Base-by-base conservation (phyloP, 2,888 invertebrate genomes). In the Rhingia rostrata region DNA sequence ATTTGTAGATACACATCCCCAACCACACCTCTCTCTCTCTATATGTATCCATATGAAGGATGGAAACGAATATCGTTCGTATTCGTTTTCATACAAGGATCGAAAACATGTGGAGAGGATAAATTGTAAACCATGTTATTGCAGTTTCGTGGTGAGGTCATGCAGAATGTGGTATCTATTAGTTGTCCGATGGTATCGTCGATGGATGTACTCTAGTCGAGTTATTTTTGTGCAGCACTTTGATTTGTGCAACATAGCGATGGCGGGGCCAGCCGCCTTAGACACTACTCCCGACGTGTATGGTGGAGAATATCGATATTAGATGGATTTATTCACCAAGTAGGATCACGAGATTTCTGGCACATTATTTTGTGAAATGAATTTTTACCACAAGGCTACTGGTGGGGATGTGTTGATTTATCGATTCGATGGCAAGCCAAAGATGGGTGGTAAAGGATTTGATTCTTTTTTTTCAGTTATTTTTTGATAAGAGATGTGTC, bases 71-170 rank as follows among this genome's bases (percentile, higher is more conserved):
- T 22, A 61, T 7, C 61, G 49, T 22, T 22, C 22, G 1, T 22
- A 22, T 22, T 22, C 22, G 22, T 22, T 22, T 22, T 22, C 22
- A 22, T 22, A 53, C 53, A 30, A 70, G 60, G 35, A 70, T 70
- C 33, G 53, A 64, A 66, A 77, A 72, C 70, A 72, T 72, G 61
- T 77, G 78, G 60, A 60, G 35, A 47, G 69, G 73, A 79, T 84
- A 74, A 56, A 79, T 83, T 74, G 73, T 39, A 74, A 83, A 74
- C 67, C 73, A 82, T 78, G 72, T 79, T 79, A 79, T 79, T 84
- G 83, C 79, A 79, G 73, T 70, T 69, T 79, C 64, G 74, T 79
- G 69, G 78, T 73, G 73, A 84, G 70, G 64, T 84, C 83, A 70
- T 84, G 74, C 60, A 70, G 83, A 84, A 79, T 84, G 69, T 74